phyloP scores from a whole-genome alignment of 2,797 vertebrate genomes.

The Lutjanus argentimaculatus region DNA sequence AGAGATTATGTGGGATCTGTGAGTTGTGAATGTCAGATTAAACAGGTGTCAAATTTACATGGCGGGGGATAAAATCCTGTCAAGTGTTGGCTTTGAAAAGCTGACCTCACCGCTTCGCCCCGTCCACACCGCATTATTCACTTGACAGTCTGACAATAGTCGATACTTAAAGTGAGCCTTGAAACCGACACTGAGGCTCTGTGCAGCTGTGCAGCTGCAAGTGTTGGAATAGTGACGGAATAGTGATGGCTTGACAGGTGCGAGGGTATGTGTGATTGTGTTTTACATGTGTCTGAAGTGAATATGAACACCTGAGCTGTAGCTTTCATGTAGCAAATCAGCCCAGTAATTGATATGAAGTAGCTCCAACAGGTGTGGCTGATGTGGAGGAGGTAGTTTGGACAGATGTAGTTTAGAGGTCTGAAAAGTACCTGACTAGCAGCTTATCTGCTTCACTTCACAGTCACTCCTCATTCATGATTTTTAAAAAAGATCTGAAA shows the following conservation, averaged over 20 bases:
- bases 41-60: slow-evolving; percentile 68
- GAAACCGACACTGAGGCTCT: slow-evolving; percentile 40
- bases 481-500: too few relatives aligned
- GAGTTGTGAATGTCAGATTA: slow-evolving; percentile 54
- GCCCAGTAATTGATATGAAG: slow-evolving; percentile 46
- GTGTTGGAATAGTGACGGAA: slow-evolving; percentile 43
- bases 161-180: slow-evolving; percentile 27
- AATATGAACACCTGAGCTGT: slow-evolving; percentile 35
- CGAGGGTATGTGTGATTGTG: slow-evolving; percentile 2
- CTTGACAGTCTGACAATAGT: slow-evolving; percentile 53
- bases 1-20: slow-evolving; percentile 52
- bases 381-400: slow-evolving; percentile 10
- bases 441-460: too few relatives aligned
- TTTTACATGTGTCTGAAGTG: slow-evolving; percentile 9
- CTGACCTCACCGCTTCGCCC: slow-evolving; percentile 48
- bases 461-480: too few relatives aligned
- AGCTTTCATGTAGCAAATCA: slow-evolving; percentile 34
- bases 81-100: slow-evolving; percentile 52
- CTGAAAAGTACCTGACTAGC: not conserved
- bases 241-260: slow-evolving; percentile 47
- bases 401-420: slow-evolving; percentile 16
- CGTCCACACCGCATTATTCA: slow-evolving; percentile 59
- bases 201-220: slow-evolving; percentile 65
- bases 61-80: slow-evolving; percentile 55
- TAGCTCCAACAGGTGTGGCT: slow-evolving; percentile 47